phyloP scores from a whole-genome alignment of 2,888 invertebrate genomes.

The Mythimna impura region DNA sequence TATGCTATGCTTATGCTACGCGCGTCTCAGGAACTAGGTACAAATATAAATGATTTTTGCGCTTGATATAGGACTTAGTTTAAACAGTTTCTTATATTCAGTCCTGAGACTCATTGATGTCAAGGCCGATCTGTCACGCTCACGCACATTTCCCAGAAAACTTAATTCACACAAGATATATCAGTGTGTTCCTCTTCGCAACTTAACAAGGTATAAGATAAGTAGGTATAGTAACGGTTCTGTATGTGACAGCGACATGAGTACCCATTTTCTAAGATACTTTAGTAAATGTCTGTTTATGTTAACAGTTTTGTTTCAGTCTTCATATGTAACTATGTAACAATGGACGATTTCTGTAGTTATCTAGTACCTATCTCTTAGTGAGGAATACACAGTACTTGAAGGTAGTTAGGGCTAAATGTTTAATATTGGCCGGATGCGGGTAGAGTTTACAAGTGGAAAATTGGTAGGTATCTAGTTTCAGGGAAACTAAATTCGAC shows the following conservation, averaged over 20 bases:
- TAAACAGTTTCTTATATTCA: background rate
- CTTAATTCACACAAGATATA: conserved; percentile 12
- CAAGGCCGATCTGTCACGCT: conserved; percentile 33
- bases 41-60: too few species aligned
- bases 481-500: conserved; percentile 7
- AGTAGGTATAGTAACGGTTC: conserved; percentile 15
- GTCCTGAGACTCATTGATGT: background rate
- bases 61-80: too few species aligned
- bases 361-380: conserved; percentile 43
- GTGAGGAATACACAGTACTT: background rate
- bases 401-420: conserved; percentile 28
- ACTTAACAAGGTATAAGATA: conserved; percentile 36
- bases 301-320: conserved; percentile 51
- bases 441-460: conserved; percentile 22
- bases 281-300: conserved; percentile 46
- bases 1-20: too few species aligned
- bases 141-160: conserved; percentile 17
- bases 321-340: conserved; percentile 40
- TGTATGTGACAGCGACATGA: conserved; percentile 55
- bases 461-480: conserved; percentile 18
- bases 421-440: conserved; percentile 38
- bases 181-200: conserved; percentile 29
- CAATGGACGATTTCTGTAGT: conserved; percentile 41
- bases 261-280: conserved; percentile 51
- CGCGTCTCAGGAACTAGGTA: too few species aligned